A percentile compares a stretch with the other conserved stretches of the same genome.
Conservation (phyloP, 2,797 vertebrate species). For the Sebastes oblongus region DNA sequence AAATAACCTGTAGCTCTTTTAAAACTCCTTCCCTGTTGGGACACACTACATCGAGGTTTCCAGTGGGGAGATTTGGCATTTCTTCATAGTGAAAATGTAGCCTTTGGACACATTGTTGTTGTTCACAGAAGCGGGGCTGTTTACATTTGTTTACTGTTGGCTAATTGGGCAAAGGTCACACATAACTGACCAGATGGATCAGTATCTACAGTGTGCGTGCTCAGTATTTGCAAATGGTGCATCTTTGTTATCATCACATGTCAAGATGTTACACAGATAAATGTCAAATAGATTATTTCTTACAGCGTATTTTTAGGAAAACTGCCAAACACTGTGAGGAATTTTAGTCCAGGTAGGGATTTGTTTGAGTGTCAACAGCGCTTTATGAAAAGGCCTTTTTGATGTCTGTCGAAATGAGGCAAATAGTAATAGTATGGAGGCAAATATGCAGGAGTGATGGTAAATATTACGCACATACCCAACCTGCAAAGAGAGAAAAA, state of each 20-base stretch:
- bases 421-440: constrained; percentile 27
- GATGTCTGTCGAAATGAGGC: constrained; percentile 44
- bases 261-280: background rate
- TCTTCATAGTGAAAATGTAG: background rate
- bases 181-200: constrained; percentile 34
- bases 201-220: background rate
- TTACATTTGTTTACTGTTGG: constrained; percentile 36
- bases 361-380: constrained; percentile 41
- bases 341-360: background rate
- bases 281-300: background rate
- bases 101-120: background rate
- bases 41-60: background rate
- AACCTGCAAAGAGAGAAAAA: background rate
- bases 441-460: constrained; percentile 18
- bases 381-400: constrained; percentile 51
- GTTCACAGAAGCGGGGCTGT: constrained; percentile 3
- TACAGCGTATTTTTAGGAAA: background rate
- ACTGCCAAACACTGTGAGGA: background rate
- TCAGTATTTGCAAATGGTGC: background rate
- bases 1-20: constrained; percentile 42
- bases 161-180: constrained; percentile 39
- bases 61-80: background rate
- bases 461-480: background rate
- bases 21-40: background rate
- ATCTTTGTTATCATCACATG: background rate